These are phyloP conservation scores for Blastobasis adustella DNA, from an alignment of 2,888 invertebrate genomes.

Conservation along the genomic window DNA sequence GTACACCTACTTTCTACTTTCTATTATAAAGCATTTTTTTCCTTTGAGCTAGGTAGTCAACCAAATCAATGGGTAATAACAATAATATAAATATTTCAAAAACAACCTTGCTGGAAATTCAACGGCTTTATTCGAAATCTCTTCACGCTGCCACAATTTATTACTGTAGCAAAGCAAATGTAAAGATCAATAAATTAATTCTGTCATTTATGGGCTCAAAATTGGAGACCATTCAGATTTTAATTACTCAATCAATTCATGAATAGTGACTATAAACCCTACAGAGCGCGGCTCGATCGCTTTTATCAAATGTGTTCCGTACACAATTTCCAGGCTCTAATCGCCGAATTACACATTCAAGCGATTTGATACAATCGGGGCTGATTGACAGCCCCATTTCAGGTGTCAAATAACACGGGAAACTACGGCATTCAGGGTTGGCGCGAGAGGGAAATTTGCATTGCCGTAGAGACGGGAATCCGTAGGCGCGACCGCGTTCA, in stretches of 20 bases:
- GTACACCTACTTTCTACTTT: no score
- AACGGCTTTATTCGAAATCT: no score
- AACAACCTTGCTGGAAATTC: no score
- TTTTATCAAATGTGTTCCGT: conserved; percentile 13
- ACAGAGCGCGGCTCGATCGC: conserved; percentile 15
- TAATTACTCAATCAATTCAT: neutral
- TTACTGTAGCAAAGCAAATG: no score
- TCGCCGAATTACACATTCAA: conserved; percentile 27
- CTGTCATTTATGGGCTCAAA: neutral
- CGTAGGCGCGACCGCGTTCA: conserved; percentile 47
- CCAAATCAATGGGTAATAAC: no score
- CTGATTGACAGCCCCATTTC: conserved; percentile 49
- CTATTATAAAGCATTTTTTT: no score
- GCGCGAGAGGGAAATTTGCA: conserved; percentile 44
- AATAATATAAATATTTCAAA: no score
- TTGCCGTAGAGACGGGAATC: conserved; percentile 37
- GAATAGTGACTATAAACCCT: conserved; percentile 13
- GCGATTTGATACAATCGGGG: conserved; percentile 25
- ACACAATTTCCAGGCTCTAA: conserved; percentile 10
- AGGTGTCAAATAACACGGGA: conserved; percentile 46
- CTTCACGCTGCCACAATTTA: no score
- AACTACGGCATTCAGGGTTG: conserved; percentile 37
- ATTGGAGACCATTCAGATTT: neutral
- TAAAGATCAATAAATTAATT: neutral
- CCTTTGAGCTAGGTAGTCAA: no score